A percentile compares a stretch with the other conserved stretches of the same genome.
These are phyloP conservation scores for Microcebus murinus DNA, from an alignment of 2,113 vertebrate genomes.

Conservation along the genomic window DNA sequence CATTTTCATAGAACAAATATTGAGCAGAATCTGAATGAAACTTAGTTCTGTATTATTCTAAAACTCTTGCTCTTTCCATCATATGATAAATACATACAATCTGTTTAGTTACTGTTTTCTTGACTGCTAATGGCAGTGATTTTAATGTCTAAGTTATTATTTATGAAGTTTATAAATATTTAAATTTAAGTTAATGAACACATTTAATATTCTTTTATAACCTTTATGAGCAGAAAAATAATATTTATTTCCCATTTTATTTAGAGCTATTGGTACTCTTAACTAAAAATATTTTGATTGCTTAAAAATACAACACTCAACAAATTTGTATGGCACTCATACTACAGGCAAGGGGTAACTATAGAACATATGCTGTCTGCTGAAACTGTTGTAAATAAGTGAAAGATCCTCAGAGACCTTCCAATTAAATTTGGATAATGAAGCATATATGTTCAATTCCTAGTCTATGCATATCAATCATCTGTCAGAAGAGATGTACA, in stretches of 20 bases:
- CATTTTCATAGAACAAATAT: neutral
- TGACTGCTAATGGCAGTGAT: neutral
- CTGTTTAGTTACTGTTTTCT: constrained; percentile 26
- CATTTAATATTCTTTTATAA: neutral
- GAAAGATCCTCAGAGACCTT: neutral
- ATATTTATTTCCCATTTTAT: constrained; percentile 10
- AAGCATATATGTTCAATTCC: neutral
- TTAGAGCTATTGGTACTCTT: constrained; percentile 3
- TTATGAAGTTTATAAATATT: constrained; percentile 13
- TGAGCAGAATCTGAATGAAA: constrained; percentile 28
- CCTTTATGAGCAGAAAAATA: constrained; percentile 47
- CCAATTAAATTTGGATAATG: neutral
- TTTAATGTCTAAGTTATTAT: constrained; percentile 40
- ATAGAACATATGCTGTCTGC: neutral
- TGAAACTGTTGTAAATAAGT: neutral
- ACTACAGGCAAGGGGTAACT: neutral
- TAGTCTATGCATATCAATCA: neutral
- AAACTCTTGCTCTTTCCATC: neutral
- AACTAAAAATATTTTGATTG: constrained; percentile 45
- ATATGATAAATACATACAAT: neutral
- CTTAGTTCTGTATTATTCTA: neutral
- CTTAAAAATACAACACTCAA: neutral
- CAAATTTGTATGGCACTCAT: neutral
- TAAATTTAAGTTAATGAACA: constrained; percentile 29
- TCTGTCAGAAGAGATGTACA: neutral